A percentile compares a stretch with the other conserved stretches of the same genome.
These are phyloP conservation scores for Chirona hameri DNA, from an alignment of 2,888 invertebrate species.

Conservation along the genomic window DNA sequence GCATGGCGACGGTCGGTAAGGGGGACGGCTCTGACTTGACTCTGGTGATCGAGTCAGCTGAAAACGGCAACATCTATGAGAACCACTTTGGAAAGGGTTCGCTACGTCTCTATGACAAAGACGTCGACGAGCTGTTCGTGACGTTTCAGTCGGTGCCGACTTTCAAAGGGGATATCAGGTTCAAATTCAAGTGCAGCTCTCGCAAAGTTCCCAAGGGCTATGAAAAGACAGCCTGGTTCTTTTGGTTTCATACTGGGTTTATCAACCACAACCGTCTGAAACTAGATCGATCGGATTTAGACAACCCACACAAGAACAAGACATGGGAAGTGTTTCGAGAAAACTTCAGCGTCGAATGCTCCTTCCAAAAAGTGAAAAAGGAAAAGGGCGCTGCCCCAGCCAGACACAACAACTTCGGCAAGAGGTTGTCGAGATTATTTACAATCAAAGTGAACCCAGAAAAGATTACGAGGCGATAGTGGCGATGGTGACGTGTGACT, in stretches of 20 bases:
- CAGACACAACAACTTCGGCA: neutral
- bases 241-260: conserved; percentile 54
- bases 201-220: conserved; percentile 49
- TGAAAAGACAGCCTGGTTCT: conserved; percentile 53
- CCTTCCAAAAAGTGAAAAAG: neutral
- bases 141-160: neutral
- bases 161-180: neutral
- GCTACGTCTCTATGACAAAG: neutral
- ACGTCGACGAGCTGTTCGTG: neutral
- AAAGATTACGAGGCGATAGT: neutral
- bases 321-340: conserved; percentile 49
- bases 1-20: conserved; percentile 48
- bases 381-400: neutral
- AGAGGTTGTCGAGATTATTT: neutral
- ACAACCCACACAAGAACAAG: conserved; percentile 52
- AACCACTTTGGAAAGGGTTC: conserved; percentile 2
- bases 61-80: neutral
- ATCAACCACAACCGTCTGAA: conserved; percentile 47
- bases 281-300: conserved; percentile 50
- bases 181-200: conserved; percentile 22
- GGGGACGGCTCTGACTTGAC: conserved; percentile 51
- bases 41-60: conserved; percentile 44
- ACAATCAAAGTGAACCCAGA: neutral
- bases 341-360: conserved; percentile 45
- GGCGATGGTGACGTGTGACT: neutral